These are phyloP conservation scores for Mugil cephalus DNA, from an alignment of 2,113 vertebrate species.

Conservation along the genomic window DNA sequence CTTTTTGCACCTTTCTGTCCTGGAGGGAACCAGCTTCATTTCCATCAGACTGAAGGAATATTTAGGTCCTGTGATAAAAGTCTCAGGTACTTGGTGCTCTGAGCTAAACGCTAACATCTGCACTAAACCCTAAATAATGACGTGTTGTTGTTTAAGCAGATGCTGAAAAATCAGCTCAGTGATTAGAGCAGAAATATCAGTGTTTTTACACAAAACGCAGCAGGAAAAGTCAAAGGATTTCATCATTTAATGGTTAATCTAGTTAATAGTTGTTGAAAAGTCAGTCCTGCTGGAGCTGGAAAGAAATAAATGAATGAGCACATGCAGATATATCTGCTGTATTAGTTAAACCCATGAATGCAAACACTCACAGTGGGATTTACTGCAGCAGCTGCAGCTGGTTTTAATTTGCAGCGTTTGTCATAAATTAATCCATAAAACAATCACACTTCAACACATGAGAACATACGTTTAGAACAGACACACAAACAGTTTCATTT, in stretches of 20 bases:
- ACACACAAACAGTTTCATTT: too few relatives aligned
- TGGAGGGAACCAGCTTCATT: too few relatives aligned
- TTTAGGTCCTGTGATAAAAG: too few relatives aligned
- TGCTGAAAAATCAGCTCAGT: too few relatives aligned
- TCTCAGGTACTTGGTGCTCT: too few relatives aligned
- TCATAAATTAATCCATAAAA: constrained; percentile 39
- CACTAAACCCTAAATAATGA: not conserved
- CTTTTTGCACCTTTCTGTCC: too few relatives aligned
- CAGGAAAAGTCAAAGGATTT: not conserved
- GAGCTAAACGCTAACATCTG: too few relatives aligned
- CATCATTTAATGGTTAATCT: too few relatives aligned
- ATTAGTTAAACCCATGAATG: not conserved
- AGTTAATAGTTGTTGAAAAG: not conserved
- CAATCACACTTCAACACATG: constrained; percentile 44
- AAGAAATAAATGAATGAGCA: not conserved
- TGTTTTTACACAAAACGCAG: not conserved
- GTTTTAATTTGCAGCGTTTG: constrained; percentile 27
- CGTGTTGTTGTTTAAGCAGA: not conserved
- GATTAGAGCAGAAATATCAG: not conserved
- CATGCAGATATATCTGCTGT: not conserved
- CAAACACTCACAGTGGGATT: not conserved
- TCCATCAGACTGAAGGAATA: too few relatives aligned
- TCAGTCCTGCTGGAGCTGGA: not conserved
- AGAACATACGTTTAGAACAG: constrained; percentile 62
- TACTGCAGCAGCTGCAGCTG: not conserved